Conservation (phyloP, 1,140 invertebrate genomes). For the Bicyclus anynana region DNA sequence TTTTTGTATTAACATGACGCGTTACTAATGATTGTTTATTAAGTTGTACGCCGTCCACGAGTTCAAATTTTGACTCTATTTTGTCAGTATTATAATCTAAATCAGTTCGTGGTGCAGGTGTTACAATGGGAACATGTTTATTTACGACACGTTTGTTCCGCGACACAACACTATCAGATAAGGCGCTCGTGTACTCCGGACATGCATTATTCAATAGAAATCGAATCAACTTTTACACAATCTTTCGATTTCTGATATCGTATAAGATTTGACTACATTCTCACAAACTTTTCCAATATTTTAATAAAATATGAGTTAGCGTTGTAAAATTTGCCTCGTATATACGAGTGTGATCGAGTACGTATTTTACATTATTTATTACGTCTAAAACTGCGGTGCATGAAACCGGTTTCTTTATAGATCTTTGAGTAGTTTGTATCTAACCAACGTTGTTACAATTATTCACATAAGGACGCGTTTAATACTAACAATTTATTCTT, state of each 20-base stretch:
- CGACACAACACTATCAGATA: slow-evolving; percentile 17
- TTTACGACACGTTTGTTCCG: slow-evolving; percentile 8
- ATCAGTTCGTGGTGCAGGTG: neutral
- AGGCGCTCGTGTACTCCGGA: neutral
- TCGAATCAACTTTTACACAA: slow-evolving; percentile 1
- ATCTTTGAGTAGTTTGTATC: no score
- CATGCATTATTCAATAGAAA: slow-evolving; percentile 22
- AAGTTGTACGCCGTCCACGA: neutral
- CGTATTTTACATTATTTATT: no score
- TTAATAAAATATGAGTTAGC: neutral
- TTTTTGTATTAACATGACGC: slow-evolving; percentile 11
- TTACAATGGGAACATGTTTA: slow-evolving; percentile 16
- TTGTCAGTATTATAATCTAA: neutral
- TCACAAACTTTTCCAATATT: neutral
- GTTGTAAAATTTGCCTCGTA: neutral
- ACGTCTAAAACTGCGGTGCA: no score
- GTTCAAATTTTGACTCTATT: slow-evolving; percentile 1
- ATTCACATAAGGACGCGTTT: no score
- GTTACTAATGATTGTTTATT: slow-evolving; percentile 12
- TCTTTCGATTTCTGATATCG: neutral
- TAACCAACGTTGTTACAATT: no score
- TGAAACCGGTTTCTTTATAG: no score
- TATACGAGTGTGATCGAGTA: no score
- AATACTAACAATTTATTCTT: no score
- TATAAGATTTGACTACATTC: neutral